Base-by-base conservation (phyloP, 2,113 vertebrate genomes). In the Psilopsiagon aymara region DNA sequence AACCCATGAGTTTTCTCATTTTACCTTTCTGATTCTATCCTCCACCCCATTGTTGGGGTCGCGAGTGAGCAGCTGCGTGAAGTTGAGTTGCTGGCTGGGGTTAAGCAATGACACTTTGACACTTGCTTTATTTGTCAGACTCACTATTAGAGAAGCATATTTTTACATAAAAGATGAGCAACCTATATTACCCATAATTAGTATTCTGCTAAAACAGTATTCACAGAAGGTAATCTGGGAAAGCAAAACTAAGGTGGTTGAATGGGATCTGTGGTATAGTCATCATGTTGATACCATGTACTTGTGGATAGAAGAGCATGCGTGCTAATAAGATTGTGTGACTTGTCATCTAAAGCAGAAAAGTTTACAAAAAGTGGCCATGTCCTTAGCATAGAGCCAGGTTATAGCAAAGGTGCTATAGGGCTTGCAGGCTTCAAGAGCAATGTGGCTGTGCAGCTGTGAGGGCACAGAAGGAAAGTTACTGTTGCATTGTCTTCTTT, bases 21-120 rank as follows among this genome's bases (percentile, higher is more conserved):
- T 33, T 24, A 75, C 25, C 4, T 3, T 74, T 44, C 29, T 28
- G 5, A 49, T 85, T 70, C 28, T 88, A 25, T 79, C 25, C 25
- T 4, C 6, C 17, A n/a, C 60, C 21, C 24, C 39, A 0, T 5
- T 27, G 6, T 43, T 27, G 2, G 9, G 10, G 11, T 2, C n/a
- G 33, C 23, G 25, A 66, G 39, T 0, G 1, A 76, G 31, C 2
- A 3, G 24, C 31, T 90, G 47, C 5, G 3, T 88, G 39, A n/a
- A 59, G 21, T 35, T 59, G 33, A 35, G 31, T n/a, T 74, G 13
- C 27, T 16, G 21, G 1, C 7, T 19, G 10, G 16, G 9, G 7
- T 70, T 86, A 62, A 57, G 62, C 75, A 31, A 18, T 24, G 9
- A 49, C 23, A 33, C 70, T n/a, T 18, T 18, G 10, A 49, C 23